Evolutionary conservation across 2,797 vertebrate genomes (phyloP).

Genomic region (Vipera latastei): DNA sequence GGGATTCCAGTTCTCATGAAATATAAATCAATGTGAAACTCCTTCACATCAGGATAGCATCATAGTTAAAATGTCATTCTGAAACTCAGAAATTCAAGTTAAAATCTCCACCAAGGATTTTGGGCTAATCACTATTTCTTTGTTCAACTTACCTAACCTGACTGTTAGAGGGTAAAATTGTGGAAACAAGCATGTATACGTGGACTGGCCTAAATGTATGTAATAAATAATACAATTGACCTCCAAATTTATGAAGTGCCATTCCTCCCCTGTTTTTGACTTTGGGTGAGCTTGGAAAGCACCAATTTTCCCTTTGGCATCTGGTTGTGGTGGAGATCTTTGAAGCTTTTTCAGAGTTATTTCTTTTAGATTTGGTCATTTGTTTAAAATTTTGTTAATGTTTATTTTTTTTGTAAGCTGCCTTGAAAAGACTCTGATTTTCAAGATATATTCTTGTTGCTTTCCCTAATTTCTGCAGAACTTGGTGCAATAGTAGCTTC

Average conservation of each 20-base stretch:
- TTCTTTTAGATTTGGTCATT: neutral
- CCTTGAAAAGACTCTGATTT: neutral
- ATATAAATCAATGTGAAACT: neutral
- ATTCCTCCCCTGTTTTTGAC: neutral
- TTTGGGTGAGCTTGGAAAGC: neutral
- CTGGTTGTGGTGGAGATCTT: neutral
- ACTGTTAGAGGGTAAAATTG: neutral
- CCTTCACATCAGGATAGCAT: neutral
- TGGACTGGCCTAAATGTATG: neutral
- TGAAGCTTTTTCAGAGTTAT: neutral
- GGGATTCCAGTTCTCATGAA: neutral
- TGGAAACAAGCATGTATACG: neutral
- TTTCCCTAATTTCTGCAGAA: neutral
- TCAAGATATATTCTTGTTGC: neutral
- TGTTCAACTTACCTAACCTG: neutral
- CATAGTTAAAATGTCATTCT: neutral
- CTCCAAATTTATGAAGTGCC: neutral
- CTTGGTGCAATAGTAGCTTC: neutral
- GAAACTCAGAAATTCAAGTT: neutral
- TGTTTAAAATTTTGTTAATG: neutral
- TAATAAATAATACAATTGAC: neutral
- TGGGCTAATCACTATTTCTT: neutral
- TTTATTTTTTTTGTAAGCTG: conserved; percentile 10
- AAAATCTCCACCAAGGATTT: neutral
- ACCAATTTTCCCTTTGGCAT: neutral